phyloP scores from a whole-genome alignment of 2,113 vertebrate species.

The Typhlomys cinereus region DNA sequence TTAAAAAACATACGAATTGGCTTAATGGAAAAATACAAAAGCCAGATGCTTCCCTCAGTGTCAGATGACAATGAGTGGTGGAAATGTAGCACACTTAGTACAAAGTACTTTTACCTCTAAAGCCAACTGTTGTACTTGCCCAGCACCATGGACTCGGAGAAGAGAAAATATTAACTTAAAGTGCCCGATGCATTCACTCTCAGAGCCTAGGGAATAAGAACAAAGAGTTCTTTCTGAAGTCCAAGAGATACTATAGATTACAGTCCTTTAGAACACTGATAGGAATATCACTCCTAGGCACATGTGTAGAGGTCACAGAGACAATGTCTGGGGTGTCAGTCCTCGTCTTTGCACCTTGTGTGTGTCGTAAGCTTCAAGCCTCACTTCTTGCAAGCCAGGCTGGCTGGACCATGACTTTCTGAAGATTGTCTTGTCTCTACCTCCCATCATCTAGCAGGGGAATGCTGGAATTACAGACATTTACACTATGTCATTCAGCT shows the following conservation, averaged over 20 bases:
- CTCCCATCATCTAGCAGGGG: too few relatives aligned
- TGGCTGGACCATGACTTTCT: too few relatives aligned
- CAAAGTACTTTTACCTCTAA: constrained; percentile 91
- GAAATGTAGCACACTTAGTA: not conserved
- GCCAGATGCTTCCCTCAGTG: not conserved
- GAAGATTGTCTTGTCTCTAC: too few relatives aligned
- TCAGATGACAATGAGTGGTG: not conserved
- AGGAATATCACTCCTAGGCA: too few relatives aligned
- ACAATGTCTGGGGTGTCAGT: too few relatives aligned
- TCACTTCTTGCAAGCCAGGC: too few relatives aligned
- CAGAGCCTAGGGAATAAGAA: constrained; percentile 89
- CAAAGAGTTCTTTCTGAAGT: not conserved
- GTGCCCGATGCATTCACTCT: constrained; percentile 97
- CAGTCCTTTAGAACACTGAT: not conserved
- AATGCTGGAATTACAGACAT: too few relatives aligned
- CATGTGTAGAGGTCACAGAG: too few relatives aligned
- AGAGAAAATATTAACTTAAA: constrained; percentile 99
- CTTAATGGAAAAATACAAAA: constrained; percentile 23
- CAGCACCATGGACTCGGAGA: constrained; percentile 97
- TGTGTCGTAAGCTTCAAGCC: too few relatives aligned
- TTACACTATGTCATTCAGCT: not conserved
- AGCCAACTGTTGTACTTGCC: constrained; percentile 96
- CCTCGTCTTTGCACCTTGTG: too few relatives aligned
- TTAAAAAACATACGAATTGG: not conserved
- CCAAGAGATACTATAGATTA: not conserved